These are phyloP conservation scores for Nemurella pictetii DNA, from an alignment of 2,888 invertebrate genomes.

Conservation along the genomic window DNA sequence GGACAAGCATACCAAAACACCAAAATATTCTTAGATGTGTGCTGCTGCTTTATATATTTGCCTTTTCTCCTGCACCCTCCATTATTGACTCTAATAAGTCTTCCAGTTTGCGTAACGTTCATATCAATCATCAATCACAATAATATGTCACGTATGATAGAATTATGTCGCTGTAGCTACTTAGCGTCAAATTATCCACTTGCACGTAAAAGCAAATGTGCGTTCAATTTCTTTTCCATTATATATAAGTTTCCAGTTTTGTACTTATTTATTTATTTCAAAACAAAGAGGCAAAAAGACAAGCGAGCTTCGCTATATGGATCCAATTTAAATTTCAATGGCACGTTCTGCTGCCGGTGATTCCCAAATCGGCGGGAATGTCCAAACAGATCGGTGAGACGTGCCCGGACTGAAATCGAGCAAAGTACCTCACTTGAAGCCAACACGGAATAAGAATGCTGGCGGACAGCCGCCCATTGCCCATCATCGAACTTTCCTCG, in stretches of 20 bases:
- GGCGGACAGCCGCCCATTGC: background rate
- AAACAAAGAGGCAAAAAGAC: background rate
- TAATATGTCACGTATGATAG: background rate
- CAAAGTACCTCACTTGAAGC: background rate
- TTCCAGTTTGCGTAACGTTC: background rate
- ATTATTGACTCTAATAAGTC: background rate
- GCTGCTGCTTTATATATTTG: background rate
- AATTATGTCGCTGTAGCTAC: background rate
- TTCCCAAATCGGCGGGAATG: slow-evolving; percentile 39
- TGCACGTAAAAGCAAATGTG: background rate
- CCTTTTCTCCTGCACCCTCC: background rate
- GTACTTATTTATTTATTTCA: background rate
- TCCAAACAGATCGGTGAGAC: slow-evolving; percentile 38
- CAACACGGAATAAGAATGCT: slow-evolving; percentile 21
- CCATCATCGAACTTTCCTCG: background rate
- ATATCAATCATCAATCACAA: background rate
- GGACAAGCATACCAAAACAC: background rate
- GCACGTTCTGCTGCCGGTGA: slow-evolving; percentile 36
- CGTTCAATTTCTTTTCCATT: background rate
- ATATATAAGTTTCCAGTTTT: background rate
- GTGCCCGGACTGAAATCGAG: slow-evolving; percentile 33
- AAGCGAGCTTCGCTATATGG: background rate
- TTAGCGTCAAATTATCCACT: background rate
- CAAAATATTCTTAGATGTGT: background rate
- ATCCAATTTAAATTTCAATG: slow-evolving; percentile 40